Base-by-base conservation (phyloP, 2,797 vertebrate genomes). In the Enteromius fasciolatus region DNA sequence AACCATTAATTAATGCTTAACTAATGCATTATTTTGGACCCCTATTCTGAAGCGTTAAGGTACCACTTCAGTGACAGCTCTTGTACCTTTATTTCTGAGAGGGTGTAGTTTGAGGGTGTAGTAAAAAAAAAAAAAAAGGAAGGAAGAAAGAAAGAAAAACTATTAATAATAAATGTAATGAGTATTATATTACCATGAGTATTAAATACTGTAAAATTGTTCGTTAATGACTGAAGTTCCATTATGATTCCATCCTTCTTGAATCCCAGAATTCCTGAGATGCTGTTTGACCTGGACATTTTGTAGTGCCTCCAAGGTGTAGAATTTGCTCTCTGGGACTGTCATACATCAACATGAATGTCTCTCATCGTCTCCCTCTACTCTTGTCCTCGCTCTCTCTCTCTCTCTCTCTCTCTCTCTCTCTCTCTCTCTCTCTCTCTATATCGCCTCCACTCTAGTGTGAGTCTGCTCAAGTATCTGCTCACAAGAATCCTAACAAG, bases 401-500 rank as follows among this genome's bases (percentile, higher is more conserved):
- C 44, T 77, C 50, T 44, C 39, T 46, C 39, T 77, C 25, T 44
- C 41, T 44, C 11, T 77, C 31, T 31, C 81, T 81, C 48, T 82
- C 52, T 59, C 52, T 63, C 79, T 46, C 80, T 36, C 50, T 44
- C 39, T 46, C 39, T 1, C 17, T 75, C 44, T n/a, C n/a, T n/a
- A n/a, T n/a, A n/a, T n/a, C 41, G 28, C 70, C 54, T 83, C 44
- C 28, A 33, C 63, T 76, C 44, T 59, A 68, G 76, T 39, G 48
- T 6, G 61, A 46, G 61, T 68, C 70, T 66, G 44, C 81, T 78
- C 61, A 64, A 44, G 33, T 83, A 59, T 83, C 77, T 18, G 50
- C 90, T 89, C 87, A 18, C 63, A 86, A 87, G 82, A 89, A 87
- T 89, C 87, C 83, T 90, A 91, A 93, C 92, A 93, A 93, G 90